Evolutionary conservation across 2,113 vertebrate species (phyloP).

Genomic region (Nyctibius bracteatus): DNA sequence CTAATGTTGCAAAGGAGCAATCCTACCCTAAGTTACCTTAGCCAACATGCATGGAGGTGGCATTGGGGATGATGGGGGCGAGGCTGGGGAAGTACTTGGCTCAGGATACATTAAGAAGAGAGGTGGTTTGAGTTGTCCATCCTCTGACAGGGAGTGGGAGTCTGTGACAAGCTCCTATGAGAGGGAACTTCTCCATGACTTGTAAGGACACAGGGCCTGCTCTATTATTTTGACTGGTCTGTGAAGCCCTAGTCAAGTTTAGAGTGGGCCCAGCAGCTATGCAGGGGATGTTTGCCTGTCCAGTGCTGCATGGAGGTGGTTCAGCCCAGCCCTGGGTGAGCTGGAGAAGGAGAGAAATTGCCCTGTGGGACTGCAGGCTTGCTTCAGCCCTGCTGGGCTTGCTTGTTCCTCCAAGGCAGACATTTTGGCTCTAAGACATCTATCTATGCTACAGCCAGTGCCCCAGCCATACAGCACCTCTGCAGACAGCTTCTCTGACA

Average conservation of each 20-base stretch:
- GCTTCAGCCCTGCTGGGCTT: background rate
- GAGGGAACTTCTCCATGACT: background rate
- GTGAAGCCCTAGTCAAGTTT: background rate
- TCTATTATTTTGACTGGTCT: background rate
- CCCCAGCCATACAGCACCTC: background rate
- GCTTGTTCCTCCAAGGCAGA: no score
- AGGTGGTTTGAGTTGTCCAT: background rate
- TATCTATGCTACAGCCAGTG: background rate
- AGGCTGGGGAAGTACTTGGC: background rate
- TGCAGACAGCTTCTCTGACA: background rate
- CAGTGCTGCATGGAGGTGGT: no score
- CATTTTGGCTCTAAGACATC: background rate
- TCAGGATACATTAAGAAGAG: background rate
- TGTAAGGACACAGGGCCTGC: background rate
- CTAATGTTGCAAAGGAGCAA: background rate
- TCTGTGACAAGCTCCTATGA: background rate
- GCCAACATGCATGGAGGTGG: background rate
- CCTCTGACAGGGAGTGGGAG: background rate
- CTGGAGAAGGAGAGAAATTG: background rate
- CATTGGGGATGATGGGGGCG: no score
- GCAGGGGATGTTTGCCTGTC: background rate
- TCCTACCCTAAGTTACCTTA: background rate
- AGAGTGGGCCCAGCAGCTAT: background rate
- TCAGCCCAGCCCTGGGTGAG: no score
- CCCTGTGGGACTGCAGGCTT: background rate